Evolutionary conservation across 2,797 vertebrate genomes (phyloP), one percentile per base, ranked within the genome.

Genomic region (Geotrypetes seraphini): DNA sequence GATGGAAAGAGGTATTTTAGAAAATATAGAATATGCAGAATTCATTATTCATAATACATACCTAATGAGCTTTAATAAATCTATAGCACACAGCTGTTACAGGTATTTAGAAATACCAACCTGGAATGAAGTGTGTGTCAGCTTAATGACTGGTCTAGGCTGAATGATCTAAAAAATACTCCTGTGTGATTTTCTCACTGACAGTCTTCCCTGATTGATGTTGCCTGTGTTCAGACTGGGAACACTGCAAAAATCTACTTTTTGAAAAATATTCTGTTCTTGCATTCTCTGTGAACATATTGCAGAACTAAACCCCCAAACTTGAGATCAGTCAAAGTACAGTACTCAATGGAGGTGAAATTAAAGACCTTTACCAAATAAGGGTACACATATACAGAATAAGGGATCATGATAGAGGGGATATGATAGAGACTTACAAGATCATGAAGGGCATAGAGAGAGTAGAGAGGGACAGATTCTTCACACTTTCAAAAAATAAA

Each of bases 31-130:
- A 46, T 55, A 46, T 43, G 54, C 42, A 60, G 8, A 31, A 12
- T 4, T 38, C 26, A 2, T 57, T 57, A 55, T 46, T 57, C 35
- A 39, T 7, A 43, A 55, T 37, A 43, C 3, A 36, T 11, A 23
- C 32, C 60, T 57, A 53, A 48, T 54, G 49, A 57, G 38, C 54
- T 30, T 40, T 47, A 25, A 49, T 69, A 58, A 58, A 33, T 54
- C 33, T 61, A 11, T 39, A 18, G 11, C 19, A 36, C 28, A 46
- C 36, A 56, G 15, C 10, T 55, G 44, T 45, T 42, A 7, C 12
- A 42, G 42, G 22, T 41, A 54, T 63, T 67, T 57, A 51, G 69
- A 69, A 54, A 51, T 38, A 55, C 22, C 61, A 55, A 54, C 30
- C 26, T 40, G 51, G 50, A 65, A 52, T 53, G 17, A 61, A 54